These are phyloP conservation scores for Cydia fagiglandana DNA, from an alignment of 1,140 invertebrate genomes.

Conservation along the genomic window DNA sequence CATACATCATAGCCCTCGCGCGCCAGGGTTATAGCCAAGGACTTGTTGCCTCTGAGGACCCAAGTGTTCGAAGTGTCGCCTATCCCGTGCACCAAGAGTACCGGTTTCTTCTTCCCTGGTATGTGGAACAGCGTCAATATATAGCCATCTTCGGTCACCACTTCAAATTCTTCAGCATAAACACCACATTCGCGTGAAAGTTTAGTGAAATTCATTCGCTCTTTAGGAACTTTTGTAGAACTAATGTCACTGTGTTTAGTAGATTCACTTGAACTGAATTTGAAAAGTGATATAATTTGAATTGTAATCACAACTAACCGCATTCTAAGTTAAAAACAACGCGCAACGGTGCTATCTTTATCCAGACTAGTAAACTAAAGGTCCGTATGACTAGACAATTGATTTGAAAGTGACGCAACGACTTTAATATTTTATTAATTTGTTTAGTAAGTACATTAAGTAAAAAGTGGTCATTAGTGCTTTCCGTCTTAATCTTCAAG, in stretches of 20 bases:
- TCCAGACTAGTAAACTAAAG: neutral
- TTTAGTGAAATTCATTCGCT: constrained; percentile 35
- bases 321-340: neutral
- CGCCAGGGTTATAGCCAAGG: constrained; percentile 79
- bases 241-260: neutral
- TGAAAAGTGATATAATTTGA: neutral
- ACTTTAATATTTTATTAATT: neutral
- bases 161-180: constrained; percentile 28
- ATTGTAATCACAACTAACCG: neutral
- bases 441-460: neutral
- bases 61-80: constrained; percentile 82
- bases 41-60: constrained; percentile 81
- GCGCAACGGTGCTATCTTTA: neutral
- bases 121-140: constrained; percentile 40
- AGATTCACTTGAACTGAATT: neutral
- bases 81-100: constrained; percentile 84
- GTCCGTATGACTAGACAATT: neutral
- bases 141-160: constrained; percentile 42
- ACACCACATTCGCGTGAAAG: constrained; percentile 36
- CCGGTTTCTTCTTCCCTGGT: constrained; percentile 48
- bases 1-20: constrained; percentile 84
- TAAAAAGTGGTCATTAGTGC: neutral
- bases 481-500: neutral
- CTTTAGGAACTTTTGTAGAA: neutral
- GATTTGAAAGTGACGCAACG: neutral